Evolutionary conservation across 1,140 invertebrate genomes (phyloP).

Genomic region (Trachymyrmex cornetzi): DNA sequence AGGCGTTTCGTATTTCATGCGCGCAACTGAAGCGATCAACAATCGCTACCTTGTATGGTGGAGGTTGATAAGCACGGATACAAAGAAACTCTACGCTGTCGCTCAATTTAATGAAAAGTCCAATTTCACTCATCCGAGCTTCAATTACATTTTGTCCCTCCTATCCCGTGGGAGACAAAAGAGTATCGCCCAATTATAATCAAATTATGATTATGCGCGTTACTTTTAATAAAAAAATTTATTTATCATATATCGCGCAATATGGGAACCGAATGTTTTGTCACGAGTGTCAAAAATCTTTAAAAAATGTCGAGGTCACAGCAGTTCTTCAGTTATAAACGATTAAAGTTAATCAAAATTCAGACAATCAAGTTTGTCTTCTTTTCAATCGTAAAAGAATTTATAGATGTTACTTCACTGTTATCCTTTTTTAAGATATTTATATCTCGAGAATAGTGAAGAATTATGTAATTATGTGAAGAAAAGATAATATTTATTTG

Average conservation of each 20-base stretch:
- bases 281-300: neutral
- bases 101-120: constrained; percentile 42
- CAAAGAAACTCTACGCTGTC: constrained; percentile 55
- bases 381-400: neutral
- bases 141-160: constrained; percentile 42
- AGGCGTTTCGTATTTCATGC: constrained; percentile 50
- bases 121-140: constrained; percentile 36
- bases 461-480: neutral
- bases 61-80: constrained; percentile 53
- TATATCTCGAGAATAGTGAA: neutral
- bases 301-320: neutral
- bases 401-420: neutral
- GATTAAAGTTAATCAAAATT: neutral
- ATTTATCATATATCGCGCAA: neutral
- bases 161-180: neutral
- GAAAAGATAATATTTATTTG: neutral
- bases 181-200: constrained; percentile 13
- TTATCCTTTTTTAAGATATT: neutral
- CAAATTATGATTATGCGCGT: neutral
- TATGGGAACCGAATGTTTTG: neutral
- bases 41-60: constrained; percentile 39
- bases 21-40: constrained; percentile 57
- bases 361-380: neutral
- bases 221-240: constrained; percentile 7
- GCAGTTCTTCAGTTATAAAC: neutral